Conservation (phyloP, 2,888 invertebrate genomes). For the Clunio marinus region DNA sequence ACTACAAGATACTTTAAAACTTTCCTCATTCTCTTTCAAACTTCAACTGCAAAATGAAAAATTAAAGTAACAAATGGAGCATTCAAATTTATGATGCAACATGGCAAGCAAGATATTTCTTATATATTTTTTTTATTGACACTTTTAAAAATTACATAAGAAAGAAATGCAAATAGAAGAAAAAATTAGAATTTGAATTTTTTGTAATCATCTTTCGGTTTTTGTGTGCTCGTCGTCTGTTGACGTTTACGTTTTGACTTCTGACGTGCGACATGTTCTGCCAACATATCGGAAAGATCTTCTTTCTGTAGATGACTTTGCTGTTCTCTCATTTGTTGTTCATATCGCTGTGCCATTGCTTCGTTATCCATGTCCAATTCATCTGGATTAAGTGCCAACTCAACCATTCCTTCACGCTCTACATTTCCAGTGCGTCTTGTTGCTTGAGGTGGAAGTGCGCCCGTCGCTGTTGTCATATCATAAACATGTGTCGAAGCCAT, state of each 20-base stretch:
- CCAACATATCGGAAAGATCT: conserved; percentile 97
- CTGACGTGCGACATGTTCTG: conserved; percentile 95
- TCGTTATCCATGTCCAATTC: conserved; percentile 94
- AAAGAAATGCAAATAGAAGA: too few relatives aligned
- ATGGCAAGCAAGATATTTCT: too few relatives aligned
- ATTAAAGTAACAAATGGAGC: too few relatives aligned
- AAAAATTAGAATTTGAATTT: conserved; percentile 96
- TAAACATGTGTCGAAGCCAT: conserved; percentile 99
- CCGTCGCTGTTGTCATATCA: conserved; percentile 73
- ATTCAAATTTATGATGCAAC: too few relatives aligned
- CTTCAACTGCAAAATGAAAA: too few relatives aligned
- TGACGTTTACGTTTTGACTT: conserved; percentile 93
- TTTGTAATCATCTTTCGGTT: conserved; percentile 94
- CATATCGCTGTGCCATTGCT: conserved; percentile 92
- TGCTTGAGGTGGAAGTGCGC: conserved; percentile 51
- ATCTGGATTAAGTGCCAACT: conserved; percentile 94
- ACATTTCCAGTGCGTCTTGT: conserved; percentile 49
- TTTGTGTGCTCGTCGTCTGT: conserved; percentile 76
- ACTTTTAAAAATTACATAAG: too few relatives aligned
- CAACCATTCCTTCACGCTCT: conserved; percentile 70
- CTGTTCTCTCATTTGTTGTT: conserved; percentile 91
- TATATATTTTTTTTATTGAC: too few relatives aligned
- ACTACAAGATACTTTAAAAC: too few relatives aligned
- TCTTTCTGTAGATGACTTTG: conserved; percentile 84
- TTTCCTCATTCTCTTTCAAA: too few relatives aligned